Evolutionary conservation across 2,797 vertebrate genomes (phyloP).

Genomic region (Coracias cyanogaster): DNA sequence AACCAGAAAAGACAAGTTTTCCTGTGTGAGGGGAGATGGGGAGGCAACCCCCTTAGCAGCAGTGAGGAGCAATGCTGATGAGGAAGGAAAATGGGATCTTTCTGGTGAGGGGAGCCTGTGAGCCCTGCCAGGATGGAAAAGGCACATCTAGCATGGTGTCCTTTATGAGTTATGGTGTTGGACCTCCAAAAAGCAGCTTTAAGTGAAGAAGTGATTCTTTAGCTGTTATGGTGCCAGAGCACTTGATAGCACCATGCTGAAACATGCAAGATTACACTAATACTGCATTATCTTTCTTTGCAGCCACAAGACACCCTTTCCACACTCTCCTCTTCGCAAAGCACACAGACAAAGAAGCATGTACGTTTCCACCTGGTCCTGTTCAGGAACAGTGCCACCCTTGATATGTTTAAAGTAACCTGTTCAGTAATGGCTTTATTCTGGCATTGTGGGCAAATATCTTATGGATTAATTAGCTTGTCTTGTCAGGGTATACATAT

Average conservation of each 20-base stretch:
- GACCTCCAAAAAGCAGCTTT: neutral
- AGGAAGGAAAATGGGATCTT: neutral
- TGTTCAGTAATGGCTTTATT: slow-evolving; percentile 48
- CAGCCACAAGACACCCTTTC: neutral
- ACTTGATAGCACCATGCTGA: neutral
- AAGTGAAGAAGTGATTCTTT: neutral
- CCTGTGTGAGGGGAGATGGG: neutral
- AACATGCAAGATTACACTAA: neutral
- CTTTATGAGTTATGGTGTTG: neutral
- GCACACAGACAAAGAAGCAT: neutral
- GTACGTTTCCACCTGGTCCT: neutral
- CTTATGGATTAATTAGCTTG: slow-evolving; percentile 49
- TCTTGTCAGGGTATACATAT: slow-evolving; percentile 27
- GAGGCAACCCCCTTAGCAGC: neutral
- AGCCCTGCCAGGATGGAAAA: neutral
- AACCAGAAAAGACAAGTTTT: neutral
- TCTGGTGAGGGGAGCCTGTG: neutral
- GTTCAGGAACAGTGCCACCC: slow-evolving; percentile 28
- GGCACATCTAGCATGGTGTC: neutral
- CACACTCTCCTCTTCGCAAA: neutral
- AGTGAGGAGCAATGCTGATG: neutral
- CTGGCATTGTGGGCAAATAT: slow-evolving; percentile 21
- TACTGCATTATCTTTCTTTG: neutral
- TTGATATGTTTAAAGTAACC: slow-evolving; percentile 48
- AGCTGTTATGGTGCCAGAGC: neutral